These are phyloP conservation scores for Schlechtendalia chinensis DNA, from an alignment of 1,140 invertebrate species.

Conservation along the genomic window DNA sequence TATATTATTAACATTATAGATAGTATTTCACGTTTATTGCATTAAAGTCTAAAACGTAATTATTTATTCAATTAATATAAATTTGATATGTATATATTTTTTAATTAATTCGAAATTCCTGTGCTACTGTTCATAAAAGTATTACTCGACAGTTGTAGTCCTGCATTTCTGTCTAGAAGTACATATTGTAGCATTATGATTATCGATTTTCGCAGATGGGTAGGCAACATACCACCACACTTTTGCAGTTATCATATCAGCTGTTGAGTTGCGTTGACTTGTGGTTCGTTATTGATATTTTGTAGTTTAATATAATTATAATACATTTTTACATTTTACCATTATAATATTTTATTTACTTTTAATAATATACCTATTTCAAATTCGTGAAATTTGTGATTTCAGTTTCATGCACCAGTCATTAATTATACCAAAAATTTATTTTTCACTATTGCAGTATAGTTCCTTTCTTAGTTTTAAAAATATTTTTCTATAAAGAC, in stretches of 20 bases:
- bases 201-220: background rate
- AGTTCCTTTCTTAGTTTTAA: slow-evolving; percentile 17
- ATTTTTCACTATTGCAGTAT: background rate
- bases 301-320: no score
- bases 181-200: background rate
- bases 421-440: background rate
- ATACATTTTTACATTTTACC: background rate
- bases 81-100: no score
- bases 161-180: background rate
- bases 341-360: no score
- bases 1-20: no score
- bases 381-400: background rate
- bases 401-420: background rate
- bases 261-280: background rate
- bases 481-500: background rate
- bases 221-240: no score
- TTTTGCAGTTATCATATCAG: slow-evolving; percentile 25
- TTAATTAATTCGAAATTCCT: no score
- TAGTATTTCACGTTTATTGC: no score
- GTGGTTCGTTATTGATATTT: background rate
- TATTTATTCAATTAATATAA: no score
- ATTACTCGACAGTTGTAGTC: slow-evolving; percentile 1
- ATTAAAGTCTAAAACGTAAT: no score
- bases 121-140: background rate
- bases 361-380: background rate